phyloP scores from a whole-genome alignment of 2,113 vertebrate genomes.

The Pterocles orientalis region DNA sequence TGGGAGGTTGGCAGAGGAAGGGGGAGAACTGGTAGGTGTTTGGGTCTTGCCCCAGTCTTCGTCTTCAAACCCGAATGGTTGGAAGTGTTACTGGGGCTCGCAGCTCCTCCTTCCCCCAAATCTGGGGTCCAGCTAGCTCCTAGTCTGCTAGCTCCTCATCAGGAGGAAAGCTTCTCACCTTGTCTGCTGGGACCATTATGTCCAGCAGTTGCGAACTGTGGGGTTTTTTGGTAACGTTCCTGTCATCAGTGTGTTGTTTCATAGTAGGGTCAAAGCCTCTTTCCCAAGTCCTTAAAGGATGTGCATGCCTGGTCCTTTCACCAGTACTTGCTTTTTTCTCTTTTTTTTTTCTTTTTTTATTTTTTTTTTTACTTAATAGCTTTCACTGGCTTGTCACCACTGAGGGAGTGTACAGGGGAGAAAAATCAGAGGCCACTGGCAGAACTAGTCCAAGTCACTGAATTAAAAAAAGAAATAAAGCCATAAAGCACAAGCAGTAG shows the following conservation, averaged over 20 bases:
- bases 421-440: neutral
- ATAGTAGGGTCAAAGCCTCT: neutral
- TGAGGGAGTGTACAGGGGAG: neutral
- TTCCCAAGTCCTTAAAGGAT: neutral
- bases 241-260: neutral
- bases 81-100: neutral
- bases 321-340: neutral
- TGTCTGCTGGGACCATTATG: neutral
- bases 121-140: neutral
- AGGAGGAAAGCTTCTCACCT: neutral
- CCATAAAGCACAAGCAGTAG: neutral
- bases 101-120: fast-evolving
- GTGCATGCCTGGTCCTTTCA: neutral
- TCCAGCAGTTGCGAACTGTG: neutral
- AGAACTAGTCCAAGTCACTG: neutral
- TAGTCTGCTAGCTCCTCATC: neutral
- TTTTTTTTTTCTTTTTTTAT: neutral
- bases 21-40: fast-evolving
- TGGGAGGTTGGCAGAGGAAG: neutral
- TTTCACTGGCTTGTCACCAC: neutral
- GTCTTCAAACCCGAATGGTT: fast-evolving
- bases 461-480: neutral
- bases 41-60: neutral
- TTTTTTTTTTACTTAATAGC: neutral
- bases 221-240: neutral